Conservation (phyloP, 2,797 vertebrate species). For the Platalea minor region DNA sequence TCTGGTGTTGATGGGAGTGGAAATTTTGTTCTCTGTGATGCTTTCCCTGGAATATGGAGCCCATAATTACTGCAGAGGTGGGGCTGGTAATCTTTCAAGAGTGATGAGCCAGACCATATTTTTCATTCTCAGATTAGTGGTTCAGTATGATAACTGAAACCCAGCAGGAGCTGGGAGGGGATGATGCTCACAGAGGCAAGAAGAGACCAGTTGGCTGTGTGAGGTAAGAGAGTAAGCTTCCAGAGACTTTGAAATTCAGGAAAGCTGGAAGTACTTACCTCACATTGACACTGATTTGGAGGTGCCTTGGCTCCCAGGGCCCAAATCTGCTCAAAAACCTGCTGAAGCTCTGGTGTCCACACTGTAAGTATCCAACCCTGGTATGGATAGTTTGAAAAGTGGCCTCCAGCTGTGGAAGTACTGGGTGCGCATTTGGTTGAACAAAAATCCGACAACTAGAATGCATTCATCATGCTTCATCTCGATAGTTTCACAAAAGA, state of each 20-base stretch:
- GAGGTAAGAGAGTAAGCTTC: background rate
- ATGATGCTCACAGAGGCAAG: background rate
- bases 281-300: background rate
- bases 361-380: background rate
- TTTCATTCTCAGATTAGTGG: conserved; percentile 6
- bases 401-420: background rate
- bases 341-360: background rate
- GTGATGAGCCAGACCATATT: background rate
- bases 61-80: background rate
- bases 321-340: background rate
- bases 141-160: background rate
- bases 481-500: background rate
- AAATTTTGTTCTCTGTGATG: background rate
- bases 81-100: background rate
- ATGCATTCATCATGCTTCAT: background rate
- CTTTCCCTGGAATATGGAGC: background rate
- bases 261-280: background rate
- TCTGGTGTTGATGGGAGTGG: conserved; percentile 9
- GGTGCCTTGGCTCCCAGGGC: background rate
- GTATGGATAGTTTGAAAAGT: background rate
- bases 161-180: background rate
- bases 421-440: background rate
- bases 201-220: background rate
- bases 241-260: background rate
- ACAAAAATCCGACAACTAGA: background rate